Evolutionary conservation across 2,888 invertebrate species (phyloP), one percentile per base, ranked within the genome.

Genomic region (Odontocerum albicorne): DNA sequence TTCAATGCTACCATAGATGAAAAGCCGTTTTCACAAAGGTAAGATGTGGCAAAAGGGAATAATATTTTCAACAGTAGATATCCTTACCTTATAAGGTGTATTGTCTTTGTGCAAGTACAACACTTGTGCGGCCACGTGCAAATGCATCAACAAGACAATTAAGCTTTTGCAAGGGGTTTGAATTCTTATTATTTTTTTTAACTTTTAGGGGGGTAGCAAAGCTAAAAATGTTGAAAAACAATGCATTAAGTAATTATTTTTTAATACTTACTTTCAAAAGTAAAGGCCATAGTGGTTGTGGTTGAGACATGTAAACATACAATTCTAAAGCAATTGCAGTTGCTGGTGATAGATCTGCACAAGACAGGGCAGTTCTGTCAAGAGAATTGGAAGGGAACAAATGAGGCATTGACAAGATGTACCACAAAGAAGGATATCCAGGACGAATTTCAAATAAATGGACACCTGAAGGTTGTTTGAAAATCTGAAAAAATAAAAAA

Each of bases 261-360:
- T 27, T 10, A 44, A 33, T 31, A 16, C 63, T 63, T 63, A 88
- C 90, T 79, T 89, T 90, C 0, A 91, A 74, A 16, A 91, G 68
- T 59, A 86, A 79, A 1, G 86, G 73, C 90, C 90, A 91, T 46
- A 85, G 85, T 0, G 90, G 86, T 65, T 90, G 90, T 0, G 91
- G 90, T 64, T 90, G 90, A 0, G 86, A 83, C 49, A 88, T 67
- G 31, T 91, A 66, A 0, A 91, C 87, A 40, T 82, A 81, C 20
- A 91, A 67, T 63, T 91, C 90, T 51, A 90, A 67, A 0, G 85
- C 83, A 8, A 89, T 76, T 2, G 84, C 84, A 2, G 83, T 82
- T 58, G 80, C 80, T 7, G 80, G 72, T 0, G 80, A 71, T 4
- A 88, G 67, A 49, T 83, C 81, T 4, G 68, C 68, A 0, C 79